Evolutionary conservation across 2,113 vertebrate genomes (phyloP).

Genomic region (Ophiodon elongatus): DNA sequence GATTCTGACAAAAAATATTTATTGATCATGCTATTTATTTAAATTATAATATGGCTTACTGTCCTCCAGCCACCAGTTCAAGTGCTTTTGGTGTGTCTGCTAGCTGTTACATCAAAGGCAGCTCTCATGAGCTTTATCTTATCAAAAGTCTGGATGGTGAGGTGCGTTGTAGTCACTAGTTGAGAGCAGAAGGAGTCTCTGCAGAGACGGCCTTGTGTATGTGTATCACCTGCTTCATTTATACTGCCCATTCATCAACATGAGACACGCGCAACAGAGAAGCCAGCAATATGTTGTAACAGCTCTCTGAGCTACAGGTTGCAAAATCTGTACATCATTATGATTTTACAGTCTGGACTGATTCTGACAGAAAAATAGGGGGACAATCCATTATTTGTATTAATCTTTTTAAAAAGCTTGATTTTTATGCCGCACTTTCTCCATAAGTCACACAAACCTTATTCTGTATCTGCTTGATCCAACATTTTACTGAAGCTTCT

Average conservation of each 20-base stretch:
- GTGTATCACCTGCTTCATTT: conserved; percentile 44
- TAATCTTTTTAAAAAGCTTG: neutral
- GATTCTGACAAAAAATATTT: neutral
- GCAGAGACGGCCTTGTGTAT: conserved; percentile 15
- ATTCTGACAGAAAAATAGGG: neutral
- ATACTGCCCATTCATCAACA: conserved; percentile 16
- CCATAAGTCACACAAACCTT: neutral
- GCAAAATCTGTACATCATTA: conserved; percentile 29
- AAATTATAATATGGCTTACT: neutral
- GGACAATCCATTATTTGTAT: conserved; percentile 34
- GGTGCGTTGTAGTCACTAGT: conserved; percentile 45
- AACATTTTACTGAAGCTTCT: neutral
- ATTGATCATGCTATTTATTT: neutral
- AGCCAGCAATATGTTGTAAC: conserved; percentile 10
- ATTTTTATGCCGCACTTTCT: neutral
- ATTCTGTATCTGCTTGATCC: conserved; percentile 1
- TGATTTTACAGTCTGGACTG: neutral
- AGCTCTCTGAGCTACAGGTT: conserved; percentile 16
- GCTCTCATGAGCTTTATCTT: conserved; percentile 35
- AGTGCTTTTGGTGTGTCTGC: neutral
- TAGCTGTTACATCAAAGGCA: neutral
- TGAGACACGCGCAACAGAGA: conserved; percentile 1
- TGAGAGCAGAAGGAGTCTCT: conserved; percentile 27
- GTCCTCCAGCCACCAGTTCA: neutral
- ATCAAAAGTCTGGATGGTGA: conserved; percentile 51